phyloP scores from a whole-genome alignment of 2,888 invertebrate genomes.

The Serripes groenlandicus region DNA sequence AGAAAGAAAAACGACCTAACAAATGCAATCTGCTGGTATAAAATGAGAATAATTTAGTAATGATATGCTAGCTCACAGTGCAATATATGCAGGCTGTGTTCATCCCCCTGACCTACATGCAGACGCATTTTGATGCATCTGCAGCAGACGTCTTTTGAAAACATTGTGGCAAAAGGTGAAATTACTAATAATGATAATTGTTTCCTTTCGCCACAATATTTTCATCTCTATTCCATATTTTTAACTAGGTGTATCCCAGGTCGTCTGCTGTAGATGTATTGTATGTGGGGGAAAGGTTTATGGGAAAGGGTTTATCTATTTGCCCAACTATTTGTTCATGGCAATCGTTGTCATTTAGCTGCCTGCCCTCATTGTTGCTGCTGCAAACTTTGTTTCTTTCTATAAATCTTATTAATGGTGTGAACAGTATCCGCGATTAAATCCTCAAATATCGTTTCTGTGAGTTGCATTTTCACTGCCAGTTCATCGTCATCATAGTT shows the following conservation, averaged over 20 bases:
- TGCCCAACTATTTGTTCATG: too few relatives aligned
- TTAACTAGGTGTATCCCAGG: neutral
- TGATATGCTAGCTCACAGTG: neutral
- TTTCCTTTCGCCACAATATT: neutral
- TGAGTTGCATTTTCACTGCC: slow-evolving; percentile 89
- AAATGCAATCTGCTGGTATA: slow-evolving; percentile 21
- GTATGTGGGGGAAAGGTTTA: too few relatives aligned
- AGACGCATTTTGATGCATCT: too few relatives aligned
- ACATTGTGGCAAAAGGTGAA: neutral
- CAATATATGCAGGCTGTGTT: neutral
- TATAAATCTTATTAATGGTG: slow-evolving; percentile 79
- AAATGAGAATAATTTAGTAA: neutral
- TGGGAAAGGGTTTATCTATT: too few relatives aligned
- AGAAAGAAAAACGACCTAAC: neutral
- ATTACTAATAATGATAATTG: neutral
- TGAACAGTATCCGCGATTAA: slow-evolving; percentile 88
- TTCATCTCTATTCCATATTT: neutral
- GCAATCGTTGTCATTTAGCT: slow-evolving; percentile 30
- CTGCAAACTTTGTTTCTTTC: slow-evolving; percentile 67
- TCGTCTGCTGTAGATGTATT: too few relatives aligned
- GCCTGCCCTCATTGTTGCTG: slow-evolving; percentile 38
- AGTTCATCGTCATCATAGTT: slow-evolving; percentile 91
- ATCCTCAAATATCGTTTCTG: slow-evolving; percentile 89
- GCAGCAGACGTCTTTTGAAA: too few relatives aligned
- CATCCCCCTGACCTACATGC: neutral